Base-by-base conservation (phyloP, 2,888 invertebrate genomes). In the Nemotelus pantherinus region DNA sequence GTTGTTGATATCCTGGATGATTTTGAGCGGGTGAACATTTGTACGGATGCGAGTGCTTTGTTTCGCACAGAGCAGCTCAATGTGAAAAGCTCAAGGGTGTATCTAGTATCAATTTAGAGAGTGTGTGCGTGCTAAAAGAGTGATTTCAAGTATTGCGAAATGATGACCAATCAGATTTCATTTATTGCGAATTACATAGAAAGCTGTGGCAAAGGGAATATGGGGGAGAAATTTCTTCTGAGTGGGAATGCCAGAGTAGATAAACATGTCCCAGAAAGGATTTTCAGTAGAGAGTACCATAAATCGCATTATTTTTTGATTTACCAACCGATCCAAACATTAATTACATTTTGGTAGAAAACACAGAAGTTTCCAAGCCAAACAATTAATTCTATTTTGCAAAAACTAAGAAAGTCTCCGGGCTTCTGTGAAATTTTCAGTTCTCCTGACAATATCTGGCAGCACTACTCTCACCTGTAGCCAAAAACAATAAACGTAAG, bases 1-100 rank as follows among this genome's bases (percentile, higher is more conserved):
- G 74, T 74, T 74, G 74, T 48, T 74, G 74, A 10, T 57, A 25
- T 25, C 60, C 74, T 50, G 60, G 63, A 63, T 63, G 48, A 48
- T 47, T 39, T 70, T 44, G 6, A 6, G 39, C 7, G 48, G 63
- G 39, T 41, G 47, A 41, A 43, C 55, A 41, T 70, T 55, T 41
- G 63, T 43, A 2, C 63, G 7, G 43, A 25, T 2, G 43, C 43
- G 70, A 55, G 39, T 25, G 25, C 25, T 25, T 25, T 53, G 53
- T 53, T 53, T 25, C 9, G 41, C 5, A 3, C 47, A 48, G 74
- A 39, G 60, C 1, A 57, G 60, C n/a, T 47, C n/a, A 43, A 2
- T 5, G 41, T 6, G 71, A 71, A 71, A 55, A 43, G 74, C 63
- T 74, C 63, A 74, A 74, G 63, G 74, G n/a, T 60, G 41, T 53